Percentiles rank a stretch among this genome's conserved stretches.
Evolutionary conservation across 2,797 vertebrate species (phyloP).

Genomic region (Acropternis orthonyx): DNA sequence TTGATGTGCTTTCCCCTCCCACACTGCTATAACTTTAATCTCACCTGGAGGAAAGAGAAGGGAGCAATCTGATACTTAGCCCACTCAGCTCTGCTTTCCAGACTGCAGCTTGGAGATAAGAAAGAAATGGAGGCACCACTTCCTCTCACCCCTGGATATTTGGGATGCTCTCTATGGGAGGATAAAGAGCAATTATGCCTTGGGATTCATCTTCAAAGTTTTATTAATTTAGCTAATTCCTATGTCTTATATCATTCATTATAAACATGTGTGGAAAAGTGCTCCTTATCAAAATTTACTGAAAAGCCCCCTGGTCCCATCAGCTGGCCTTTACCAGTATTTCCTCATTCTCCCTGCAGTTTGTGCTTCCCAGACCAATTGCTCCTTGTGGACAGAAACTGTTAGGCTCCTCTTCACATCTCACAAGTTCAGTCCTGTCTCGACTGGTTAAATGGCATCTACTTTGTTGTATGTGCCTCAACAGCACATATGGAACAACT

Average conservation of each 20-base stretch:
- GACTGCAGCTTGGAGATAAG: not conserved
- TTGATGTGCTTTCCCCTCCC: constrained; percentile 26
- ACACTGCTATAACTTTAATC: constrained; percentile 30
- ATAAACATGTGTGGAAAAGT: not conserved
- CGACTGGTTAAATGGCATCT: not conserved
- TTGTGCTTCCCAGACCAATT: not conserved
- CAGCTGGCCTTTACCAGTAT: not conserved
- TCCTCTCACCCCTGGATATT: not conserved
- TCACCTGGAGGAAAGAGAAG: constrained; percentile 31
- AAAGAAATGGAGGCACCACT: not conserved
- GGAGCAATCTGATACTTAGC: not conserved
- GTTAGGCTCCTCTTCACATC: not conserved
- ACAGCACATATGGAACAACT: not conserved
- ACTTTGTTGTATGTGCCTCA: not conserved
- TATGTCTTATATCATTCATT: not conserved
- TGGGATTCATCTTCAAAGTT: constrained; percentile 1
- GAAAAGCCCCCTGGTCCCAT: not conserved
- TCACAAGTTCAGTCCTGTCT: not conserved
- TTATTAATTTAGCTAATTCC: constrained; percentile 16
- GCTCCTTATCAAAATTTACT: not conserved
- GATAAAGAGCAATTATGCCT: constrained; percentile 4
- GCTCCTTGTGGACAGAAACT: not conserved
- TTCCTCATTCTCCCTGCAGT: not conserved
- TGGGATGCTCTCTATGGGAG: not conserved
- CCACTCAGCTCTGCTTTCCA: constrained; percentile 17